Base-by-base conservation (phyloP, 2,888 invertebrate genomes). In the Ctena decussata region DNA sequence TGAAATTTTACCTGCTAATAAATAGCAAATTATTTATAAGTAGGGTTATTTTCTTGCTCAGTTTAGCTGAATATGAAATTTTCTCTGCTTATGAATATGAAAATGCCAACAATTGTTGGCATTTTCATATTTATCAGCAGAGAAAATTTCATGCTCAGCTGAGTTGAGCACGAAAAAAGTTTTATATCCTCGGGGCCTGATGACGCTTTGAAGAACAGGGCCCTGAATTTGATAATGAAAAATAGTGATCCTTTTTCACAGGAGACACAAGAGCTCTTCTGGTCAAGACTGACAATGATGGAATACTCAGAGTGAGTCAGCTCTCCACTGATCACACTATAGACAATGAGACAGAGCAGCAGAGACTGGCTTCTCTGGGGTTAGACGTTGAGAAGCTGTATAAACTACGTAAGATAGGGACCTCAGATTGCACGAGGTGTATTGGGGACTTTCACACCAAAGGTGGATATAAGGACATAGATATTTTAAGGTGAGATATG, bases 361-460 rank as follows among this genome's bases (percentile, higher is more conserved):
- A 98, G 76, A 96, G 98, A 89, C 96, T 98, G 0, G 97, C 97
- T 3, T 97, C 97, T 87, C 96, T 98, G 44, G 98, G 98, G 0
- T 95, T 98, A 11, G 97, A 98, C 93, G 96, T 97, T 0, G 97
- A 97, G 85, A 97, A 97, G 90, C 96, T 98, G 35, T 96, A 97
- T 91, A 97, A 97, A 93, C 97, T 97, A 97, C 94, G 94, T 24
- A 92, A 93, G 80, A 96, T 98, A 24, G 98, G 98, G 69, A 98
- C 98, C 94, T 93, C 94, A 44, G 92, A 93, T 65, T 98, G 97
- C 92, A 98, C 98, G 0, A 96, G 98, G 21, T 98, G 98, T 93
- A 96, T 99, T 18, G 98, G 98, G 2, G 98, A 98, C 96, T 98
- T 98, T 94, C 96, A 97, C 53, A 97, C 98, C 0, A 98, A 98